Conservation (phyloP, 1,140 invertebrate genomes). For the Brachionus sp. region DNA sequence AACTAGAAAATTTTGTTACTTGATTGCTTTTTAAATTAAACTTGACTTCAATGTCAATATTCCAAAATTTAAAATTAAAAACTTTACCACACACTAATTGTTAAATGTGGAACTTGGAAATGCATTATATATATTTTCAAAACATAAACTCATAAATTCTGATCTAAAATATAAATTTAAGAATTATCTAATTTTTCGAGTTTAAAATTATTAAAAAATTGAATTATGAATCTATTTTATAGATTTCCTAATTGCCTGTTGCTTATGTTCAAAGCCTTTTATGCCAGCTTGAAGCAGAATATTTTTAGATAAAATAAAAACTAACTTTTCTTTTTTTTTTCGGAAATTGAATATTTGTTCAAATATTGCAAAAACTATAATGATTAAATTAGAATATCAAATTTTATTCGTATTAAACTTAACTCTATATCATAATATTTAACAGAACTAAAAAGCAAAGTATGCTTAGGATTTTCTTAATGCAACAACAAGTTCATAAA, state of each 20-base stretch:
- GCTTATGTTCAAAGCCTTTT: neutral
- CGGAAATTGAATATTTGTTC: neutral
- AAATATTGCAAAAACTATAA: neutral
- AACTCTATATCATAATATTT: neutral
- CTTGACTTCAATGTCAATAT: neutral
- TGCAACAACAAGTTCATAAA: neutral
- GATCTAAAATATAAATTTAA: neutral
- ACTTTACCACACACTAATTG: too few species aligned
- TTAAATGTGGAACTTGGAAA: neutral
- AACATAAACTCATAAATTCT: neutral
- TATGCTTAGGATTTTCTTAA: neutral
- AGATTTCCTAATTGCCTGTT: neutral
- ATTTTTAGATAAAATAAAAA: neutral
- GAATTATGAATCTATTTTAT: neutral
- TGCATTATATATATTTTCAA: neutral
- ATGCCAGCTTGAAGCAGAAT: neutral
- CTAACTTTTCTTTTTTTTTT: neutral
- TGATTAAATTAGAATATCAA: neutral
- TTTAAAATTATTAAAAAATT: neutral
- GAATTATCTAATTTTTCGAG: too few species aligned
- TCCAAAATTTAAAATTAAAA: neutral
- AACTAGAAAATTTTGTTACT: neutral
- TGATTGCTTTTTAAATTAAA: neutral
- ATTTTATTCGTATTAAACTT: neutral
- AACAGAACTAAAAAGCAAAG: neutral